These are phyloP conservation scores for Microchrysa polita DNA, from an alignment of 2,888 invertebrate species.

Conservation along the genomic window DNA sequence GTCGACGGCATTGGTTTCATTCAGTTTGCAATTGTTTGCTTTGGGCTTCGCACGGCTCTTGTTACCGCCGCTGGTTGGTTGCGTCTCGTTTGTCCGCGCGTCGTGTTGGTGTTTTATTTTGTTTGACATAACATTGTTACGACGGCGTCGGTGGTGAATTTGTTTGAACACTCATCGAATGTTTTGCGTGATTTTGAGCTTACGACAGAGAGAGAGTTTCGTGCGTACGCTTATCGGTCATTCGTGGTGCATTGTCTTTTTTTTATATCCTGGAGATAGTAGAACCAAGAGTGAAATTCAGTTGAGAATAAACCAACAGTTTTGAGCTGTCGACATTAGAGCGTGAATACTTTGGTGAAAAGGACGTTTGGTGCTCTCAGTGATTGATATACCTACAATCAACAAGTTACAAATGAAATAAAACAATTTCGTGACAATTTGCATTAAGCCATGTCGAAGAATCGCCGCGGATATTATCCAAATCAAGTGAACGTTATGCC, in stretches of 20 bases:
- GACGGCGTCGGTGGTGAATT: no score
- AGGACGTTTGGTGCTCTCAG: no score
- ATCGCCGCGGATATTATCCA: conserved; percentile 21
- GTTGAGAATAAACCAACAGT: no score
- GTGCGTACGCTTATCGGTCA: not conserved
- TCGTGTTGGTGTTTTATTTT: conserved; percentile 11
- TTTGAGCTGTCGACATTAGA: no score
- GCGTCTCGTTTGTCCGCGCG: conserved; percentile 25
- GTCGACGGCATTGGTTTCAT: conserved; percentile 49
- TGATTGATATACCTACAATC: no score
- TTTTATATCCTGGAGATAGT: no score
- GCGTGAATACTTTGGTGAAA: no score
- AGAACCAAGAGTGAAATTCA: no score
- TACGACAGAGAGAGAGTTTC: no score
- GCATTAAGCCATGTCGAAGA: conserved; percentile 21
- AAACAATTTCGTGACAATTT: conserved; percentile 16
- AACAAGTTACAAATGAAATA: no score
- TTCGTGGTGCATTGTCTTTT: not conserved
- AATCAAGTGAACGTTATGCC: not conserved
- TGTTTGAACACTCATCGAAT: not conserved
- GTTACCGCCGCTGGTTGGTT: conserved; percentile 44
- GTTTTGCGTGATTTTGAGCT: not conserved
- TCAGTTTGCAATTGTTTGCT: conserved; percentile 65
- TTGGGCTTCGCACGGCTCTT: conserved; percentile 61
- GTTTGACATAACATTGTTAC: conserved; percentile 32